phyloP scores from a whole-genome alignment of 2,888 invertebrate genomes.

The Drosophila rubida region DNA sequence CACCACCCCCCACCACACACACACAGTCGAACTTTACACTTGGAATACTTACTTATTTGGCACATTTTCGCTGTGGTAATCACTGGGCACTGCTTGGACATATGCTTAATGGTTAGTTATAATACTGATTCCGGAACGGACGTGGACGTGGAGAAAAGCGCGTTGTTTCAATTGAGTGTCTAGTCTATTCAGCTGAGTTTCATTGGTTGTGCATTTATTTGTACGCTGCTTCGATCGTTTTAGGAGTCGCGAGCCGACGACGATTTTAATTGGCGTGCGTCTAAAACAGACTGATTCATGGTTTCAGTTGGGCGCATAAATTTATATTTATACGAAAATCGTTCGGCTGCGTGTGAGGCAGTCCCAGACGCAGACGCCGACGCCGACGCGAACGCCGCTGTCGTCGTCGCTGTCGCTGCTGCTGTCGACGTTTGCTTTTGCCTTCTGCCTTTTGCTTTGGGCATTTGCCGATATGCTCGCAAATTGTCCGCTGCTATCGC shows the following conservation, averaged over 20 bases:
- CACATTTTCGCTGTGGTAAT: slow-evolving; percentile 40
- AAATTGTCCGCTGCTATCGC: slow-evolving; percentile 25
- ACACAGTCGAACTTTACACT: neutral
- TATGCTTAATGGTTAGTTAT: neutral
- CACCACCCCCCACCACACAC: neutral
- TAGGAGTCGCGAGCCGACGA: slow-evolving; percentile 53
- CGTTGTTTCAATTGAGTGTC: slow-evolving; percentile 1
- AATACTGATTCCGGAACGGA: slow-evolving; percentile 16
- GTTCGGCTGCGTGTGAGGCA: slow-evolving; percentile 53
- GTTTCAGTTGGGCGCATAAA: slow-evolving; percentile 57
- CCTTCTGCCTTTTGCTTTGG: neutral
- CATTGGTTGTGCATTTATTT: neutral
- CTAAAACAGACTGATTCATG: slow-evolving; percentile 74
- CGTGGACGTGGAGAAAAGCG: neutral
- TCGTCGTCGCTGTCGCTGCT: no score
- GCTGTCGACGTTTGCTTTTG: neutral
- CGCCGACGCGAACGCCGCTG: no score
- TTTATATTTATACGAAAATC: slow-evolving; percentile 78
- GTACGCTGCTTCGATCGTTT: slow-evolving; percentile 21
- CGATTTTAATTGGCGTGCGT: slow-evolving; percentile 76
- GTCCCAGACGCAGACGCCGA: slow-evolving; percentile 50
- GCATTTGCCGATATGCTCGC: slow-evolving; percentile 9
- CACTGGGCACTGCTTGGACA: neutral
- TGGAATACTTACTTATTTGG: slow-evolving; percentile 58
- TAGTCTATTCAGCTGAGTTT: neutral